Evolutionary conservation across 2,888 invertebrate species (phyloP).

Genomic region (Aspidiotus destructor): DNA sequence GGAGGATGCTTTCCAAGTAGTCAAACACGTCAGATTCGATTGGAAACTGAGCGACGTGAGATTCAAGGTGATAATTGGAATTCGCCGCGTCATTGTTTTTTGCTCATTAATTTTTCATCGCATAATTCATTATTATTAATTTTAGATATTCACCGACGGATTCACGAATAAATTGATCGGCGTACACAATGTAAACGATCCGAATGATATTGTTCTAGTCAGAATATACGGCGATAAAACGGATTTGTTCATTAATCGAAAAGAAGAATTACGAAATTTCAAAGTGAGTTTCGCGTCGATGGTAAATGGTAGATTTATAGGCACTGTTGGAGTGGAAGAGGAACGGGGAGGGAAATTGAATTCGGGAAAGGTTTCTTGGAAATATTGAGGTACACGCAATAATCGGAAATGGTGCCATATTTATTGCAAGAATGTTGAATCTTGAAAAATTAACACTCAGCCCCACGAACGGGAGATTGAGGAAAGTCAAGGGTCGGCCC

Average conservation of each 20-base stretch:
- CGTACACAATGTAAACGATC: constrained; percentile 44
- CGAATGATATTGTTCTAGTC: constrained; percentile 64
- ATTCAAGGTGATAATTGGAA: constrained; percentile 54
- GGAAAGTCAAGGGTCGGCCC: too few relatives aligned
- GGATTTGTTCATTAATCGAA: constrained; percentile 80
- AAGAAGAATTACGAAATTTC: constrained; percentile 41
- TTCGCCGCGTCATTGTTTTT: constrained; percentile 13
- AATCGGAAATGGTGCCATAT: too few relatives aligned
- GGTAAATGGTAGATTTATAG: too few relatives aligned
- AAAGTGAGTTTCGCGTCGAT: constrained; percentile 35
- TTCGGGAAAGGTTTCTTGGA: too few relatives aligned
- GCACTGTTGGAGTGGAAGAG: too few relatives aligned
- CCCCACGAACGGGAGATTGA: too few relatives aligned
- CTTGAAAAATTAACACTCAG: too few relatives aligned
- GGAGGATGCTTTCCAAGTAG: constrained; percentile 6
- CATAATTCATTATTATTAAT: constrained; percentile 7
- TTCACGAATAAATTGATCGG: constrained; percentile 87
- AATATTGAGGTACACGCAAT: too few relatives aligned
- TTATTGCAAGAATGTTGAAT: too few relatives aligned
- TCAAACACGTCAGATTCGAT: constrained; percentile 45
- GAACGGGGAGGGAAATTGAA: too few relatives aligned
- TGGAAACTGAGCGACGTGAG: constrained; percentile 57
- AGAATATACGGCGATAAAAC: constrained; percentile 89
- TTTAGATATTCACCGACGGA: constrained; percentile 83
- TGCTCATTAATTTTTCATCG: constrained; percentile 9